These are phyloP conservation scores for Hypena proboscidalis DNA, from an alignment of 2,888 invertebrate genomes.

Conservation along the genomic window DNA sequence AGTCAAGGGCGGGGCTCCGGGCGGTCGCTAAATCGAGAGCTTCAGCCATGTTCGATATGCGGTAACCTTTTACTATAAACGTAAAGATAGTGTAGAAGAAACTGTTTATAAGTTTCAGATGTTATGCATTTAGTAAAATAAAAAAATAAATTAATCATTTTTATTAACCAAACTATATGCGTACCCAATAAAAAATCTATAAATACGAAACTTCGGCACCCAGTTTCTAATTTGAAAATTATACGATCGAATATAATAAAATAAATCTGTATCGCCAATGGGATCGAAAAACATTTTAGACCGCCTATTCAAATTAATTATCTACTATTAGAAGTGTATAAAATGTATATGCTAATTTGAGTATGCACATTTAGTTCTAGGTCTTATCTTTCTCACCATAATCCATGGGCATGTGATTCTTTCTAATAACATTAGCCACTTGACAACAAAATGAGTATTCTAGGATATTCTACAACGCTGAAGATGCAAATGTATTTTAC, in stretches of 20 bases:
- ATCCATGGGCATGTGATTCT: no score
- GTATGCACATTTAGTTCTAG: no score
- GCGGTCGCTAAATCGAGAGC: constrained; percentile 28
- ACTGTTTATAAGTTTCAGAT: no score
- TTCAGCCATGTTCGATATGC: constrained; percentile 23
- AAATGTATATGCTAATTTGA: no score
- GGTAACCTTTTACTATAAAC: constrained; percentile 37
- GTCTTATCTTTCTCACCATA: no score
- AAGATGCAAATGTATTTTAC: constrained; percentile 25
- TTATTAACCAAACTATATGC: no score
- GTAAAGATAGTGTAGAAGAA: no score
- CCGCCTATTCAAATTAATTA: no score
- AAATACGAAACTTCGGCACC: neutral
- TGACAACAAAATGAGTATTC: no score
- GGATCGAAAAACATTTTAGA: no score
- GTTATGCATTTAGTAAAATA: neutral
- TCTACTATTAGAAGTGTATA: neutral
- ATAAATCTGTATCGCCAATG: neutral
- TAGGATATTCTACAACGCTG: constrained; percentile 8
- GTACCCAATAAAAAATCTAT: no score
- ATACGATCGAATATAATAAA: neutral
- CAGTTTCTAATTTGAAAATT: constrained; percentile 3
- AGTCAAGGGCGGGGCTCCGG: constrained; percentile 57
- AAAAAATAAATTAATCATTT: neutral
- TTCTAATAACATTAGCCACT: no score